Evolutionary conservation across 2,888 invertebrate genomes (phyloP).

Genomic region (Gastrophysa polygoni): DNA sequence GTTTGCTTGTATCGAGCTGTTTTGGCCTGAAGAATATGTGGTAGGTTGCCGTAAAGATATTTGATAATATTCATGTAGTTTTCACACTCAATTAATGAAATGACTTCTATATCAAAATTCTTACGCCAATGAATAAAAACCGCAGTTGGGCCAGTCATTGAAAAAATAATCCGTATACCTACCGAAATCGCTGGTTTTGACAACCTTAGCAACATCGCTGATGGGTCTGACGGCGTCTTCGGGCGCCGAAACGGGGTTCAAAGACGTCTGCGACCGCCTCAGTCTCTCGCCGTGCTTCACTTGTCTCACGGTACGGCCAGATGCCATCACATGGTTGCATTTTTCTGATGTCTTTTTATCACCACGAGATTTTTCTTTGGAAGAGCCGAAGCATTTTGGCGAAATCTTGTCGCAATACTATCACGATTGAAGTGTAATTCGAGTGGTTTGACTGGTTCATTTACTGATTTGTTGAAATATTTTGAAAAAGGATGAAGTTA

Average conservation of each 20-base stretch:
- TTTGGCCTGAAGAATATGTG: too few species aligned
- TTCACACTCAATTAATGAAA: too few species aligned
- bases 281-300: constrained; percentile 70
- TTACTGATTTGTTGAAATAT: too few species aligned
- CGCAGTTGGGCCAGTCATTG: too few species aligned
- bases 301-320: constrained; percentile 71
- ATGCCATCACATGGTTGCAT: constrained; percentile 71
- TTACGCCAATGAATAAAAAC: too few species aligned
- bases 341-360: constrained; percentile 18
- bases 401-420: neutral
- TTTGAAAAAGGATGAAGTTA: too few species aligned
- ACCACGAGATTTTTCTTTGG: neutral
- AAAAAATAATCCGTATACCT: neutral
- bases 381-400: neutral
- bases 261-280: constrained; percentile 54
- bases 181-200: constrained; percentile 34
- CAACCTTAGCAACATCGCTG: constrained; percentile 39
- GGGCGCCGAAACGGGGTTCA: constrained; percentile 44
- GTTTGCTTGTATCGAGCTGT: too few species aligned
- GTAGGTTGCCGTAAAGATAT: too few species aligned
- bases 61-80: too few species aligned
- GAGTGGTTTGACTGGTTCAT: too few species aligned
- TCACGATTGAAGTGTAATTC: too few species aligned
- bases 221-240: constrained; percentile 26
- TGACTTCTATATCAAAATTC: too few species aligned